A percentile compares a stretch with the other conserved stretches of the same genome.
Evolutionary conservation across 2,797 vertebrate genomes (phyloP).

Genomic region (Peromyscus eremicus): DNA sequence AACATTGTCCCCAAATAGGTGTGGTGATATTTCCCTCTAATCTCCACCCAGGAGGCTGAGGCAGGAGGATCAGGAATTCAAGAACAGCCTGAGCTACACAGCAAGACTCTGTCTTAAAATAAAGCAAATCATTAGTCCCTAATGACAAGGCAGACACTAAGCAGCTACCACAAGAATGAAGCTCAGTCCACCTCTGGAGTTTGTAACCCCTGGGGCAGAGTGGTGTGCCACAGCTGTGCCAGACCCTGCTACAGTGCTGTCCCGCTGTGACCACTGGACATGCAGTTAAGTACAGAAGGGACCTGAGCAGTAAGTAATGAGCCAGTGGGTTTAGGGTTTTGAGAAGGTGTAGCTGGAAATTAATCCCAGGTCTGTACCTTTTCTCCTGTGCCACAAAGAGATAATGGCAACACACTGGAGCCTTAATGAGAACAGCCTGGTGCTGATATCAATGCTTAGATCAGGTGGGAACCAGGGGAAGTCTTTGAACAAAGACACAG

Average conservation of each 20-base stretch:
- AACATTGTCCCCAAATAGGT: background rate
- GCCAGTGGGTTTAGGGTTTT: background rate
- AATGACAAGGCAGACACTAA: background rate
- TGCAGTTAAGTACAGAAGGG: background rate
- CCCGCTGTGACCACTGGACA: background rate
- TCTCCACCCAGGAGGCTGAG: background rate
- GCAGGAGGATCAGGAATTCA: background rate
- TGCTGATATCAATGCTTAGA: background rate
- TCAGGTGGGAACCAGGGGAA: background rate
- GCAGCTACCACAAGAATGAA: background rate
- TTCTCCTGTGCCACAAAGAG: background rate
- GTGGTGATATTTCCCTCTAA: background rate
- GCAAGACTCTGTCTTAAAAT: background rate
- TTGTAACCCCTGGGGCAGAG: background rate
- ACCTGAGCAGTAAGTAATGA: background rate
- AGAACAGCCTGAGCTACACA: background rate
- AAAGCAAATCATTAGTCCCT: background rate
- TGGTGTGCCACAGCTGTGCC: background rate
- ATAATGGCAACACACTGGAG: background rate
- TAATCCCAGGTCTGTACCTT: slow-evolving; percentile 32
- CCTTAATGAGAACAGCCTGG: background rate
- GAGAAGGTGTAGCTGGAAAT: slow-evolving; percentile 28
- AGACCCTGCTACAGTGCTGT: background rate
- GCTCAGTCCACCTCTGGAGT: background rate
- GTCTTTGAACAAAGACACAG: background rate